A percentile compares a stretch with the other conserved stretches of the same genome.
phyloP scores from a whole-genome alignment of 2,113 vertebrate species.

The Taurulus bubalis region DNA sequence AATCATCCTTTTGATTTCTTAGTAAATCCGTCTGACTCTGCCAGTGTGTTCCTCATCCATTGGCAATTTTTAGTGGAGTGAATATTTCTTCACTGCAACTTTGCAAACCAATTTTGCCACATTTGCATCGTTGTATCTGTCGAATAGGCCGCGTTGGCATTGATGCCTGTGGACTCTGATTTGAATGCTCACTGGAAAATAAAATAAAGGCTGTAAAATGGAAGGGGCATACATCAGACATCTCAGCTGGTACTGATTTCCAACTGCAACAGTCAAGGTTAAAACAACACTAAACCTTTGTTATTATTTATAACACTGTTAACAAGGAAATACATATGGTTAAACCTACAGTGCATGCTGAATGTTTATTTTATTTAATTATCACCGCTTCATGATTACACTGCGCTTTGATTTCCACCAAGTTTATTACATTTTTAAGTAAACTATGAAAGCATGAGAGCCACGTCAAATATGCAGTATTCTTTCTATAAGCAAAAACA shows the following conservation, averaged over 20 bases:
- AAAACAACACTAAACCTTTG: not conserved
- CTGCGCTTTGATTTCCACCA: not conserved
- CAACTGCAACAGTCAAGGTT: not conserved
- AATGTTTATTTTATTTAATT: conserved; percentile 1
- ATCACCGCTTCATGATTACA: not conserved
- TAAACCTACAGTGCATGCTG: not conserved
- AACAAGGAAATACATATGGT: not conserved
- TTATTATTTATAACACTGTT: not conserved
- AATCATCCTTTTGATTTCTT: not conserved
- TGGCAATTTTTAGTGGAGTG: not conserved
- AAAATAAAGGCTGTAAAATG: not conserved
- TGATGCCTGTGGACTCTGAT: not conserved
- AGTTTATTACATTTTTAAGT: conserved; percentile 7
- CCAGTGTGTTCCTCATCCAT: not conserved
- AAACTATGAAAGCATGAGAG: not conserved
- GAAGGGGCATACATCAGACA: not conserved
- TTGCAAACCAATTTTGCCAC: not conserved
- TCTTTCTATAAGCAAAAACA: no score
- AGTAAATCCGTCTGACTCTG: not conserved
- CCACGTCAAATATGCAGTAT: not conserved
- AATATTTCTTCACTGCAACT: not conserved
- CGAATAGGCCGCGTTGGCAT: not conserved
- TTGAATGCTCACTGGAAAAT: not conserved
- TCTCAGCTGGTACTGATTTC: conserved; percentile 18
- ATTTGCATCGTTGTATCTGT: not conserved